Base-by-base conservation (phyloP, 1,140 invertebrate genomes). In the Drosophila ohnishii region DNA sequence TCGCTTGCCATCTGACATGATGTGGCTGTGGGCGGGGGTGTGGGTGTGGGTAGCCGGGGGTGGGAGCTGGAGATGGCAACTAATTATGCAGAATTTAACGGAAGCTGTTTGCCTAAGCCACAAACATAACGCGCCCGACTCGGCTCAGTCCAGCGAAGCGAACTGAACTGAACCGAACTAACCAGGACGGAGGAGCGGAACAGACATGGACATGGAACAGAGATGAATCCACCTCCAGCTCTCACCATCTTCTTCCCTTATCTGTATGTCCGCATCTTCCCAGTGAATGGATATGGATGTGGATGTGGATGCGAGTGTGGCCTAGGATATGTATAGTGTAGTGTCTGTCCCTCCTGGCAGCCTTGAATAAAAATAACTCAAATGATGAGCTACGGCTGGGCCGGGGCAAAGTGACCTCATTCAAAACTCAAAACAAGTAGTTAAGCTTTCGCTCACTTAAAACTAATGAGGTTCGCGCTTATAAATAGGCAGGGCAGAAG, bases 351-450 rank as follows among this genome's bases (percentile, higher is more conserved):
- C 69, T 72, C 65, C 76, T 72, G 76, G 42, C 84, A 87, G 80
- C 83, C 83, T 87, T 87, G 83, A 87, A 77, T 88, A 80, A 83
- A 87, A 83, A 83, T 83, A 87, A 83, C 83, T 80, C 72, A 83
- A 87, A 87, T 87, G 84, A 87, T 87, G 83, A 79, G 78, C 79
- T 78, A 77, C 66, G 53, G 45, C 53, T 28, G 35, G 67, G 81
- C 67, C 72, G 72, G 79, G 61, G 56, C 67, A 76, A 87, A 87
- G 79, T 87, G 83, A 87, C 83, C 83, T 87, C 83, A 87, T 87
- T 88, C 80, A 87, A 88, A 86, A 87, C 83, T 87, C 84, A 88
- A 88, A 87, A 87, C 84, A 88, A 87, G 83, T 87, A 83, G 84
- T 83, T 87, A 83, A 87, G 83, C 79, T 88, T 76, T 87, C 84